Percentiles rank a stretch among this genome's conserved stretches.
These are phyloP conservation scores for Rapana venosa DNA, from an alignment of 2,888 invertebrate genomes.

Conservation along the genomic window DNA sequence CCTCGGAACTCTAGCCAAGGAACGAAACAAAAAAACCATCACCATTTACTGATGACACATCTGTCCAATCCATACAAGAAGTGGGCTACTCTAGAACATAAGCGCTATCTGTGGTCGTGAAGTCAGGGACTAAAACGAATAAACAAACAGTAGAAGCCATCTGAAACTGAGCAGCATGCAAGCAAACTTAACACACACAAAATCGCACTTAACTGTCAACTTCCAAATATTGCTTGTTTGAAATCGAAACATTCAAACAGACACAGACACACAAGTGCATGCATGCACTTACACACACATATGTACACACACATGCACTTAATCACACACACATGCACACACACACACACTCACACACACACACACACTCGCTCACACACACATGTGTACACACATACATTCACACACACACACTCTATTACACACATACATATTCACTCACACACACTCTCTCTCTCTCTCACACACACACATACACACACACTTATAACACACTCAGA, in stretches of 20 bases:
- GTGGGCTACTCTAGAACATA: no score
- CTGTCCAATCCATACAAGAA: no score
- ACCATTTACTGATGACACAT: no score
- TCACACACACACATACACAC: constrained; percentile 22
- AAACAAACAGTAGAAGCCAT: no score
- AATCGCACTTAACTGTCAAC: no score
- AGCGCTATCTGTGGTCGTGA: no score
- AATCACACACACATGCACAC: neutral
- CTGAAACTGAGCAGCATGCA: no score
- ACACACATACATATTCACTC: neutral
- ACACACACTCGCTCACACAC: neutral
- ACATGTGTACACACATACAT: neutral
- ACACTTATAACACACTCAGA: neutral
- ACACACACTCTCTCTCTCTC: neutral
- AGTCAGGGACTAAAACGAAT: no score
- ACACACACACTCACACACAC: neutral
- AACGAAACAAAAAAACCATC: no score
- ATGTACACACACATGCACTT: neutral
- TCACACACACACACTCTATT: neutral
- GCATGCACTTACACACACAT: neutral
- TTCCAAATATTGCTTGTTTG: no score
- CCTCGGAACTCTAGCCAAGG: no score
- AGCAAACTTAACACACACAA: no score
- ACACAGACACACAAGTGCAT: neutral
- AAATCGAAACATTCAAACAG: neutral